Conservation (phyloP, 2,888 invertebrate species). For the Drosophila neotestacea region DNA sequence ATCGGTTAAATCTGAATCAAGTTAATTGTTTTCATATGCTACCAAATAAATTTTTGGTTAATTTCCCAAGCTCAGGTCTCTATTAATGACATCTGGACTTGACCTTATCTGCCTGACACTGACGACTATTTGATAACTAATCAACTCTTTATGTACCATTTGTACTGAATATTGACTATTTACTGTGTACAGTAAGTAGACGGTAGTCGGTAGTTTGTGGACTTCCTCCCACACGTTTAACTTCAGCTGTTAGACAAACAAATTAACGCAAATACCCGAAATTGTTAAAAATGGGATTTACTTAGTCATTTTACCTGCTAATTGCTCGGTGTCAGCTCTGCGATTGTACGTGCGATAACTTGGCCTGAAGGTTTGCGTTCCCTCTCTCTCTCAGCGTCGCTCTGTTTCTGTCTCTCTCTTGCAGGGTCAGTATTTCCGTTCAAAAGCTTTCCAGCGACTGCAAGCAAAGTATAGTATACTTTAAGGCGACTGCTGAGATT, state of each 20-base stretch:
- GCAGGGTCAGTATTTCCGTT: conserved; percentile 45
- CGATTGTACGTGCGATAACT: conserved; percentile 67
- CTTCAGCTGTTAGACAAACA: conserved; percentile 21
- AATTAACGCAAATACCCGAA: conserved; percentile 57
- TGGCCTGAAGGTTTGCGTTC: conserved; percentile 16
- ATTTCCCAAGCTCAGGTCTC: conserved; percentile 37
- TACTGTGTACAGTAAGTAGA: background rate
- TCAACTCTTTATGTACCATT: conserved; percentile 41
- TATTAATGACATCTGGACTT: conserved; percentile 10
- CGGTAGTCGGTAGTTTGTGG: conserved; percentile 2
- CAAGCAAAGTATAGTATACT: conserved; percentile 13
- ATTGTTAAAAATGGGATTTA: conserved; percentile 33
- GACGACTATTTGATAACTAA: conserved; percentile 40
- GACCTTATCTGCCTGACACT: conserved; percentile 40
- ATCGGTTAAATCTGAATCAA: conserved; percentile 32
- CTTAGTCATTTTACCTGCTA: conserved; percentile 62
- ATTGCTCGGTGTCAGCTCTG: conserved; percentile 58
- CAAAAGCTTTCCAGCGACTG: background rate
- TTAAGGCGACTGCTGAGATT: background rate
- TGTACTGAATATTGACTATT: conserved; percentile 30
- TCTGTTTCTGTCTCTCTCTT: background rate
- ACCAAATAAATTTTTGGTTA: conserved; percentile 25
- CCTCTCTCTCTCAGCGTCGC: background rate
- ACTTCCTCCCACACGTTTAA: conserved; percentile 42
- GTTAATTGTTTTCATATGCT: conserved; percentile 39